These are phyloP conservation scores for Camelus bactrianus DNA, from an alignment of 2,113 vertebrate species.

Conservation along the genomic window DNA sequence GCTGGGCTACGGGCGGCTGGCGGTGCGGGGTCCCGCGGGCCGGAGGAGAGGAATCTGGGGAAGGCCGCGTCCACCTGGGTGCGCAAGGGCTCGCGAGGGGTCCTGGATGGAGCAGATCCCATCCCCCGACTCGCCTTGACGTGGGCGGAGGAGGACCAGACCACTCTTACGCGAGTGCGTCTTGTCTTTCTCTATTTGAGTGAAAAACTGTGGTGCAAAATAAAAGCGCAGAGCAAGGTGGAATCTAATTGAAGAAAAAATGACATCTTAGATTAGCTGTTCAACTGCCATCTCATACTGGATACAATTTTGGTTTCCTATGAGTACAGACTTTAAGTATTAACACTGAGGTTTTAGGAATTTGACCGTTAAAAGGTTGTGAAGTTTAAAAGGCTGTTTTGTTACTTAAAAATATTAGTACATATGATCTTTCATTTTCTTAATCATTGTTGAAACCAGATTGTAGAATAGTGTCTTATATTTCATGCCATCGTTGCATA, in stretches of 20 bases:
- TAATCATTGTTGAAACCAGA: not conserved
- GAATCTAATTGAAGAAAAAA: slow-evolving; percentile 29
- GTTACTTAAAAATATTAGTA: not conserved
- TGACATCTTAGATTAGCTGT: slow-evolving; percentile 19
- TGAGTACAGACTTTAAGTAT: not conserved
- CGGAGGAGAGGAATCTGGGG: not conserved
- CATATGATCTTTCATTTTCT: not conserved
- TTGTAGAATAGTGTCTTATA: not conserved
- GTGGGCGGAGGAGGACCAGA: not conserved
- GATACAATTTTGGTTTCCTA: not conserved
- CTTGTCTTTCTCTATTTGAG: not conserved
- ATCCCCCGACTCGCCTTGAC: no score
- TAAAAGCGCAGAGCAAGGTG: not conserved
- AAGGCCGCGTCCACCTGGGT: not conserved
- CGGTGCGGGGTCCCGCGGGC: accelerated
- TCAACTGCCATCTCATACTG: not conserved
- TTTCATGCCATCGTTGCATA: slow-evolving; percentile 21
- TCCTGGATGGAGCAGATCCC: not conserved
- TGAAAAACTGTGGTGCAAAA: not conserved
- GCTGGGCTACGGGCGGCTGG: not conserved
- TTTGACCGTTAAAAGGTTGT: slow-evolving; percentile 21
- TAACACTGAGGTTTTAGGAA: not conserved
- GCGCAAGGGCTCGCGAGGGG: not conserved
- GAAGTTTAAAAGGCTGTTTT: not conserved
- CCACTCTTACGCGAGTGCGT: not conserved